Conservation (phyloP, 2,797 vertebrate genomes). For the Vipera latastei region DNA sequence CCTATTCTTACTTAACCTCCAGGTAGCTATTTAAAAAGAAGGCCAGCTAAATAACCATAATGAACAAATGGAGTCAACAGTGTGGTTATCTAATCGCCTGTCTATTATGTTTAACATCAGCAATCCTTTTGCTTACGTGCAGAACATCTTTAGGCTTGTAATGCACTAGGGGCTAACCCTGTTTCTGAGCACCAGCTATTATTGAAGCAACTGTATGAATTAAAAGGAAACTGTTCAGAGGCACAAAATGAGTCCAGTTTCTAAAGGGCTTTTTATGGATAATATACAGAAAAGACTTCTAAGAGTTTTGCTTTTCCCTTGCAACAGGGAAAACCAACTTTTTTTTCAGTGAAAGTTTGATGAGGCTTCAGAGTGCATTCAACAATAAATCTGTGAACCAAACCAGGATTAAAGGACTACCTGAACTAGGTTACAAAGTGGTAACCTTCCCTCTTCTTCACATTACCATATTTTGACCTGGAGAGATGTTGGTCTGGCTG, state of each 20-base stretch:
- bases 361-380: not conserved
- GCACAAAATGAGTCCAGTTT: not conserved
- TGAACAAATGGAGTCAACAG: slow-evolving; percentile 66
- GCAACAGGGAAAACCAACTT: not conserved
- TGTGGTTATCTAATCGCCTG: slow-evolving; percentile 65
- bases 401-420: not conserved
- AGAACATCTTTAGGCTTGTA: slow-evolving; percentile 49
- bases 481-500: not conserved
- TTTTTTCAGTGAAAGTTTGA: not conserved
- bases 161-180: slow-evolving; percentile 24
- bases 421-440: not conserved
- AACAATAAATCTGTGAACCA: not conserved
- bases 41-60: slow-evolving; percentile 69
- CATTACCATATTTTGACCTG: not conserved
- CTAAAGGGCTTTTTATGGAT: not conserved
- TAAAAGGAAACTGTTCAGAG: not conserved
- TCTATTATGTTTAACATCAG: slow-evolving; percentile 68
- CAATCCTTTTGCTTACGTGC: slow-evolving; percentile 55
- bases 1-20: slow-evolving; percentile 68
- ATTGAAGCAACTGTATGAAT: not conserved
- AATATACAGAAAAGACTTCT: not conserved
- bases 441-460: not conserved
- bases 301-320: not conserved
- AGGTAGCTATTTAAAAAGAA: slow-evolving; percentile 58
- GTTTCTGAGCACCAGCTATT: slow-evolving; percentile 50